Conservation (phyloP, 2,113 vertebrate genomes). For the Astatoreochromis straeleni region DNA sequence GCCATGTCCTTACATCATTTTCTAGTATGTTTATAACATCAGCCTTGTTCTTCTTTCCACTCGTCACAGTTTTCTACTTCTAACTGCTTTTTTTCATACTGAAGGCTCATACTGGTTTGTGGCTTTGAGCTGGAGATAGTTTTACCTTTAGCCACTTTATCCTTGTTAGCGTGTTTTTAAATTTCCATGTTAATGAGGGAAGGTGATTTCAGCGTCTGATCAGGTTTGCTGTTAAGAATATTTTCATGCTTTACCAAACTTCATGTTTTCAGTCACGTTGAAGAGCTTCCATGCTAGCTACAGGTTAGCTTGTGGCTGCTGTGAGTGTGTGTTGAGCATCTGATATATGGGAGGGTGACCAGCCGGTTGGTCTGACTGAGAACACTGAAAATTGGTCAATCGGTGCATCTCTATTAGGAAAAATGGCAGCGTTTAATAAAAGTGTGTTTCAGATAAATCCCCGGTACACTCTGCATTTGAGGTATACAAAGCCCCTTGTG, state of each 20-base stretch:
- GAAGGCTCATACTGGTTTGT: not conserved
- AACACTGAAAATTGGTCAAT: rapidly evolving
- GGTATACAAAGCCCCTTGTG: not conserved
- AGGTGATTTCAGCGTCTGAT: rapidly evolving
- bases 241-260: not conserved
- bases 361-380: rapidly evolving
- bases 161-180: not conserved
- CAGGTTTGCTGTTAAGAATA: not conserved
- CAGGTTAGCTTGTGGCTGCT: not conserved
- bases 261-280: not conserved
- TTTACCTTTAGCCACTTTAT: not conserved
- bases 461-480: rapidly evolving
- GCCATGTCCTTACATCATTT: not conserved
- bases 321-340: not conserved
- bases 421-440: not conserved
- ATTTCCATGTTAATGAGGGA: not conserved
- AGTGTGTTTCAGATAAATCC: not conserved
- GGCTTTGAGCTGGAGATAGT: not conserved
- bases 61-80: not conserved
- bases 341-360: not conserved
- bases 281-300: not conserved
- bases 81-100: not conserved
- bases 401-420: not conserved
- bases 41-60: not conserved
- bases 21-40: rapidly evolving